phyloP scores from a whole-genome alignment of 2,113 vertebrate genomes.

The Phoenicopterus ruber region DNA sequence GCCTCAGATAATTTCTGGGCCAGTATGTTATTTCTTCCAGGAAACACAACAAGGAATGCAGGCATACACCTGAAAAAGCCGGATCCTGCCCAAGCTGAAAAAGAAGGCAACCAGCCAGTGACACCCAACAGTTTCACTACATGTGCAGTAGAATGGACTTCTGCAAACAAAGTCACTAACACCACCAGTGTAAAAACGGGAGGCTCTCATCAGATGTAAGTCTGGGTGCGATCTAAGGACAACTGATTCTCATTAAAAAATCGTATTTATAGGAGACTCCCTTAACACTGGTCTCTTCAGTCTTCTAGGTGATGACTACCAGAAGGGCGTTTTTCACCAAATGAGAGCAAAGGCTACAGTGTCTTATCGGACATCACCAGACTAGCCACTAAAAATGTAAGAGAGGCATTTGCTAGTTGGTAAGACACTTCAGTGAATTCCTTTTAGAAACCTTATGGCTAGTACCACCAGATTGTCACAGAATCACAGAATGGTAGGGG shows the following conservation, averaged over 20 bases:
- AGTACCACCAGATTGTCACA: neutral
- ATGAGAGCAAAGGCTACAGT: neutral
- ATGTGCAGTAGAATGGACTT: neutral
- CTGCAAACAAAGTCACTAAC: neutral
- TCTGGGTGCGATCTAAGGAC: neutral
- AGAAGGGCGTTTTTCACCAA: neutral
- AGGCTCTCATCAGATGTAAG: neutral
- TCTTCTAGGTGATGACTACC: neutral
- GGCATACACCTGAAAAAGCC: neutral
- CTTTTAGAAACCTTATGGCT: neutral
- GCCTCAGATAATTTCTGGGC: neutral
- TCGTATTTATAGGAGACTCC: neutral
- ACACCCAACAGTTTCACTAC: neutral
- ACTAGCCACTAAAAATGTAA: neutral
- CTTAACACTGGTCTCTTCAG: neutral
- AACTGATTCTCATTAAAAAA: neutral
- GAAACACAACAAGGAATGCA: neutral
- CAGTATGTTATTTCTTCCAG: neutral
- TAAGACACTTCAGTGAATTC: neutral
- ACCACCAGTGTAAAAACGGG: neutral
- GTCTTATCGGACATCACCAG: neutral
- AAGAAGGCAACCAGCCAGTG: neutral
- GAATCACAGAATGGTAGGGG: too few species aligned
- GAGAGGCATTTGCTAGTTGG: neutral
- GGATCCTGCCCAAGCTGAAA: neutral